Percentiles rank a stretch among this genome's conserved stretches.
Evolutionary conservation across 2,113 vertebrate species (phyloP).

Genomic region (Syrmaticus mikado): DNA sequence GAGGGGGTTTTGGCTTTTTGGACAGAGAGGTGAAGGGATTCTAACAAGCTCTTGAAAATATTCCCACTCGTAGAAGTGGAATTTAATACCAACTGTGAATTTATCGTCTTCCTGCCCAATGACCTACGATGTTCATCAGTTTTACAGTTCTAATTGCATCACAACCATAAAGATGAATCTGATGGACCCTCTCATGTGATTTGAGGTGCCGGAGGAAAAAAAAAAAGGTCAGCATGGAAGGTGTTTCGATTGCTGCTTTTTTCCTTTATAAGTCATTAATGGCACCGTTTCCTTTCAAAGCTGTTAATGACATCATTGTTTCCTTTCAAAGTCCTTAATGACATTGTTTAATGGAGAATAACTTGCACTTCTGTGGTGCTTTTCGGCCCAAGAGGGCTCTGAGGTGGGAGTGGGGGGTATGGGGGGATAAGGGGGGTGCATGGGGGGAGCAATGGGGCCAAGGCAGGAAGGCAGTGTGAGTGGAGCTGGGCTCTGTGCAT

Average conservation of each 20-base stretch:
- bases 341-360: constrained; percentile 9
- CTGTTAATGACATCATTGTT: constrained; percentile 32
- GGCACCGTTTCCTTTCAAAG: background rate
- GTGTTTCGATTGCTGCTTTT: background rate
- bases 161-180: background rate
- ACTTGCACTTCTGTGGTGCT: background rate
- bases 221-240: background rate
- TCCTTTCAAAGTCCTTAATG: constrained; percentile 15
- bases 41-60: background rate
- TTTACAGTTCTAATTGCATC: background rate
- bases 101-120: background rate
- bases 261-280: background rate
- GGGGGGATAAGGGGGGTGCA: background rate
- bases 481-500: background rate
- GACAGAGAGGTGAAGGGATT: background rate
- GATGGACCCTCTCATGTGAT: background rate
- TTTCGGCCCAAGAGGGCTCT: background rate
- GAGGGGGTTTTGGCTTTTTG: background rate
- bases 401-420: background rate
- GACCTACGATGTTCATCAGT: background rate
- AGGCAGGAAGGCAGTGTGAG: background rate
- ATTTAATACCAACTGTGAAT: background rate
- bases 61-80: background rate
- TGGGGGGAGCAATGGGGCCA: background rate
- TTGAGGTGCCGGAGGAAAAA: background rate